Base-by-base conservation (phyloP, 2,797 vertebrate species). In the Garrulus glandarius region DNA sequence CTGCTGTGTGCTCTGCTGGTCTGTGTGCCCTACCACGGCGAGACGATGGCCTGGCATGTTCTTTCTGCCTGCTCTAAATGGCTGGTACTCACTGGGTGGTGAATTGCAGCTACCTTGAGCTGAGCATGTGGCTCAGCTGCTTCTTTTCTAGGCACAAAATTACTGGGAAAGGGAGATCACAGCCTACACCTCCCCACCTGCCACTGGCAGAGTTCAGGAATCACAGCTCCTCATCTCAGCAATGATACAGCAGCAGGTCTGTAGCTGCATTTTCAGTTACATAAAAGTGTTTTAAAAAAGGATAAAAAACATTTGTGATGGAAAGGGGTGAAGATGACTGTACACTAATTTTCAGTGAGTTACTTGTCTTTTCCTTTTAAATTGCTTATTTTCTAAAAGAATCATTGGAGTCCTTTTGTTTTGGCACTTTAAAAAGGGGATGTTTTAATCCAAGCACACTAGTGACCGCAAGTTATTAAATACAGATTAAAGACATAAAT, bases 401-500 rank as follows among this genome's bases (percentile, higher is more conserved):
- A 87, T 23, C 1, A 1, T 6, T 24, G 15, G 5, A 65, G 64
- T 78, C 20, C 19, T 68, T 91, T 4, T 30, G 36, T 76, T 87
- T 64, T 55, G 72, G 49, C 27, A 71, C 26, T 75, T 78, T 2
- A 52, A 79, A 72, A 95, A 76, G 55, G 2, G 6, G 61, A 13
- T 63, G 12, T 26, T 87, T 81, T 78, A 86, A 30, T 7, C 19
- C 30, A 71, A 74, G 39, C 20, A 89, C 32, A 36, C 24, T 83
- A 79, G 69, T 65, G 82, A 78, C 56, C 87, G 34, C 24, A 68
- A 63, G 50, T 63, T 56, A 87, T 56, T 43, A 76, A 85, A 59
- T 84, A 83, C 2, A 80, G 80, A 89, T 67, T 78, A 80, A 55
- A 61, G 61, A 69, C 24, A 86, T 15, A 85, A 92, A 95, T 64